Percentiles rank a stretch among this genome's conserved stretches.
phyloP scores from a whole-genome alignment of 2,888 invertebrate species.

The Leistus spinibarbis region DNA sequence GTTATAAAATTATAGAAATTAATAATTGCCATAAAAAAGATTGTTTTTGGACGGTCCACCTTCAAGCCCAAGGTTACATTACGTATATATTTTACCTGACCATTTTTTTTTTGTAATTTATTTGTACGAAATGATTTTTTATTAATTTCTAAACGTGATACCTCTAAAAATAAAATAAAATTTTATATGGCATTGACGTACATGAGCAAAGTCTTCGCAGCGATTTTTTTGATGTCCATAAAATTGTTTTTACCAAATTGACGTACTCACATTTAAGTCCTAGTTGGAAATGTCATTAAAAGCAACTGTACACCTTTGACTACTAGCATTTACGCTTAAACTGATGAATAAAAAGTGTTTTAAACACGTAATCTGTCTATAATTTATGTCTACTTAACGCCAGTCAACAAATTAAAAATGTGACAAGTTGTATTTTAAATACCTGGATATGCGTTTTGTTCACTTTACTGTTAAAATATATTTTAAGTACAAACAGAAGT shows the following conservation, averaged over 20 bases:
- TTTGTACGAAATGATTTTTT: neutral
- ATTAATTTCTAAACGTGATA: neutral
- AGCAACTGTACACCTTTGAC: neutral
- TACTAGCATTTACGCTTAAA: neutral
- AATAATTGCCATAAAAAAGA: too few relatives aligned
- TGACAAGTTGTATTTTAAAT: neutral
- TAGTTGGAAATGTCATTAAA: neutral
- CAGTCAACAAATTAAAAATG: neutral
- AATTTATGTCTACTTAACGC: too few relatives aligned
- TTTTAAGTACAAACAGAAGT: neutral
- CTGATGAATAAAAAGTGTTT: neutral
- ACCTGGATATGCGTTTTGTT: neutral
- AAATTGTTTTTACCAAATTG: neutral
- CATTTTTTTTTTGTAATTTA: neutral
- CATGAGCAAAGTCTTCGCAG: neutral
- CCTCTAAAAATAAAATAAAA: neutral
- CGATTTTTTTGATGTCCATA: neutral
- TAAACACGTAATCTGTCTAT: neutral
- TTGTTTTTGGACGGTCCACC: too few relatives aligned
- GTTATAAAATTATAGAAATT: too few relatives aligned
- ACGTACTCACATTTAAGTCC: neutral
- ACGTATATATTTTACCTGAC: neutral
- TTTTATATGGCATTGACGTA: neutral
- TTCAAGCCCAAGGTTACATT: too few relatives aligned
- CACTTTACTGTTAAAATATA: neutral